Conservation (phyloP, 2,113 vertebrate species). For the Podarcis cretensis region DNA sequence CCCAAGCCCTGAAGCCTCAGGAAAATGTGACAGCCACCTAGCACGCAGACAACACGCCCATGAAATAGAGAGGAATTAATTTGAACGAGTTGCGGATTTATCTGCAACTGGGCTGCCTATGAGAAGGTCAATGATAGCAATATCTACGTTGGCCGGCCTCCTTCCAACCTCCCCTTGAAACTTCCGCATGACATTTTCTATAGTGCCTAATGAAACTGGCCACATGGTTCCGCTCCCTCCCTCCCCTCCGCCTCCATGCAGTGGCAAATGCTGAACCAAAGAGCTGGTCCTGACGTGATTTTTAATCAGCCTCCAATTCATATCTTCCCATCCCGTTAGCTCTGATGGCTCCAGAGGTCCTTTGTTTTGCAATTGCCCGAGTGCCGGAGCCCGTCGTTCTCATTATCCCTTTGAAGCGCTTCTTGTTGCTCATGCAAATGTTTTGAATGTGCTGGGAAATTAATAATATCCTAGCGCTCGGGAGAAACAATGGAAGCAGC, state of each 20-base stretch:
- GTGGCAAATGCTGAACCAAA: background rate
- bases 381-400: background rate
- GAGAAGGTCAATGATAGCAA: conserved; percentile 11
- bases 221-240: background rate
- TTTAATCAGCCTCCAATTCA: conserved; percentile 33
- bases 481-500: conserved; percentile 24
- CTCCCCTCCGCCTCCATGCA: background rate
- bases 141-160: background rate
- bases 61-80: conserved; percentile 7
- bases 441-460: conserved; percentile 21
- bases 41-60: background rate
- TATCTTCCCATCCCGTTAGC: background rate
- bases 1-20: background rate
- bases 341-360: background rate
- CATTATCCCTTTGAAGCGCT: conserved; percentile 31
- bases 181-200: background rate
- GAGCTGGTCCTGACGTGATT: conserved; percentile 5
- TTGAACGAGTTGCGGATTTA: background rate
- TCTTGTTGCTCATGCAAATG: conserved; percentile 25
- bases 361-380: conserved; percentile 8
- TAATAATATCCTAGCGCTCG: conserved; percentile 24
- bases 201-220: conserved; percentile 13
- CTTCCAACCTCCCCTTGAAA: background rate
- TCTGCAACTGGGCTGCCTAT: background rate
- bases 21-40: background rate